Base-by-base conservation (phyloP, 2,113 vertebrate genomes). In the Typhlomys cinereus region DNA sequence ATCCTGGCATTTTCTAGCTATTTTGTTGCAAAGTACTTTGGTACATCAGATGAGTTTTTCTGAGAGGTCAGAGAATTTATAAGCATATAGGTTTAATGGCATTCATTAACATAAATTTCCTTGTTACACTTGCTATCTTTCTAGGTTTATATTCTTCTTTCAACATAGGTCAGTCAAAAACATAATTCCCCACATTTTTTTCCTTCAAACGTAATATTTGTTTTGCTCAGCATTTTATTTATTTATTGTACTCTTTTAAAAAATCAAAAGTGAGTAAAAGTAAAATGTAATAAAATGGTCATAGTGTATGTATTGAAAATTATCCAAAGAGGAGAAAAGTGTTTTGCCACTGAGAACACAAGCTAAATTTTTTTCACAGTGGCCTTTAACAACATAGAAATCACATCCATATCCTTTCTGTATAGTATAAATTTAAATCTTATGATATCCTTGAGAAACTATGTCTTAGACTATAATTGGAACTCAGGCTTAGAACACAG, bases 1-100 rank as follows among this genome's bases (percentile, higher is more conserved):
- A 52, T 54, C 89, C 57, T 80, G 41, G 18, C 66, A 88, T 79
- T 84, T 79, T 83, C 39, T 87, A 80, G 54, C 59, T 87, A 92
- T 46, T 21, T 25, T 59, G 46, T 29, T 31, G 20, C 76, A 84
- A 75, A 90, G 87, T 71, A 91, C 95, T 25, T 89, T 78, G 74
- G 73, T 4, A 90, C 71, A 34, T 80, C n/a, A 86, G 79, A 78
- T 2, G 34, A 73, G 44, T 54, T 89, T 34, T n/a, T n/a, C n/a
- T 61, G 71, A 70, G 59, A 85, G 73, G 46, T 71, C 39, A 80
- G 64, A 52, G 54, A 85, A 48, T 36, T 41, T 75, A 4, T 36
- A 61, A 91, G 54, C 64, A 54, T 0, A 73, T 31, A 85, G 15
- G 36, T 61, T 74, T 52, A 59, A 78, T 18, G 18, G 69, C 57